These are phyloP conservation scores for Bathynomus jamesi DNA, from an alignment of 1,140 invertebrate genomes.

Conservation along the genomic window DNA sequence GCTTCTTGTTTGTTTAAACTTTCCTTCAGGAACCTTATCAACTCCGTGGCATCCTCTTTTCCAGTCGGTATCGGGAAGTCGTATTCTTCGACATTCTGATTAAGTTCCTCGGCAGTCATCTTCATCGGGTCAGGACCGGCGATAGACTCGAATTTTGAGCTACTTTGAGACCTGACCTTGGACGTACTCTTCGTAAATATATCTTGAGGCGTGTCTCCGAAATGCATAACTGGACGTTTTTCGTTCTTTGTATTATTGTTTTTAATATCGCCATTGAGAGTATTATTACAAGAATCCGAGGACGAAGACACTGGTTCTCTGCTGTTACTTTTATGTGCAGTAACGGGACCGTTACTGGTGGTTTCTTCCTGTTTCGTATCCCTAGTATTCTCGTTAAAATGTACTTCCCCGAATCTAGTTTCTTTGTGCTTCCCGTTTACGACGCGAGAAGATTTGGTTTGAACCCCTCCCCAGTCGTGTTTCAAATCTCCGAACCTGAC, in stretches of 20 bases:
- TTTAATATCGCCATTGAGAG: not conserved
- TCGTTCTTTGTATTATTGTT: not conserved
- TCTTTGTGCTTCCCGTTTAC: slow-evolving; percentile 25
- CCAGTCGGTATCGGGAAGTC: slow-evolving; percentile 36
- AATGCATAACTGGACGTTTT: not conserved
- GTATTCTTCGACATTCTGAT: slow-evolving; percentile 36
- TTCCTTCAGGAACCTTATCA: slow-evolving; percentile 32
- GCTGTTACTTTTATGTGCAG: not conserved
- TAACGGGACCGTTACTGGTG: not conserved
- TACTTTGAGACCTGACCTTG: not conserved
- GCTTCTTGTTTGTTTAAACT: slow-evolving; percentile 24
- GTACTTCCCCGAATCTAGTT: slow-evolving; percentile 30
- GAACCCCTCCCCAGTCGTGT: slow-evolving; percentile 34
- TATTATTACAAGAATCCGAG: no score
- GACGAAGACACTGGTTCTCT: no score
- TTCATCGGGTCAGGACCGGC: slow-evolving; percentile 33
- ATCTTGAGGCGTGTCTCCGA: not conserved
- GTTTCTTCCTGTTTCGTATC: no score
- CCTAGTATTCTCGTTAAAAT: slow-evolving; percentile 24
- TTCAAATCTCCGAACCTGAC: slow-evolving; percentile 30
- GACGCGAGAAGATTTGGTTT: slow-evolving; percentile 16
- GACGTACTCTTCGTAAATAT: not conserved
- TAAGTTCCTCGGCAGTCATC: slow-evolving; percentile 34
- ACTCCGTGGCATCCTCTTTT: slow-evolving; percentile 28
- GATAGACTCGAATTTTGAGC: slow-evolving; percentile 34